phyloP scores from a whole-genome alignment of 2,113 vertebrate genomes.

The Neolamprologus fasciatus region DNA sequence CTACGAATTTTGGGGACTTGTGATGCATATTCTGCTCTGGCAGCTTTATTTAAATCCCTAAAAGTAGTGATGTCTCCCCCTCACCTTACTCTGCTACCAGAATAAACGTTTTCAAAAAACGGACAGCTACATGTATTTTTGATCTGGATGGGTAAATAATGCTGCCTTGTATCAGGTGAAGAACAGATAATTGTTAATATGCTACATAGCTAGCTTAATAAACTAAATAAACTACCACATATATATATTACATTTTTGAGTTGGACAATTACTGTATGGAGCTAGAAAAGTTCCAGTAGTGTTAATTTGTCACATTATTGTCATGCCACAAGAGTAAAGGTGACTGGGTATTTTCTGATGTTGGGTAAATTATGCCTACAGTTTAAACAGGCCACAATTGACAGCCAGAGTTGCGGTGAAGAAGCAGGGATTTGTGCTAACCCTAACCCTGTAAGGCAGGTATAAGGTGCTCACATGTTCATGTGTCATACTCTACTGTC shows the following conservation, averaged over 20 bases:
- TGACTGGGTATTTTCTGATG: background rate
- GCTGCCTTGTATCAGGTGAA: background rate
- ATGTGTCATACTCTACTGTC: too few species aligned
- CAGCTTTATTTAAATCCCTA: background rate
- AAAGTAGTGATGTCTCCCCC: background rate
- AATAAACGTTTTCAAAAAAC: background rate
- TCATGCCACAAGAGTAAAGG: background rate
- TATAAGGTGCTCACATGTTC: too few species aligned
- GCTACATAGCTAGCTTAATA: background rate
- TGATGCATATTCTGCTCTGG: background rate
- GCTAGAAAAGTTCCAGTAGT: background rate
- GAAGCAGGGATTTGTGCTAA: too few species aligned
- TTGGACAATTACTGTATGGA: background rate
- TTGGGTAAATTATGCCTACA: background rate
- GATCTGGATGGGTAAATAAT: background rate
- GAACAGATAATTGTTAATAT: background rate
- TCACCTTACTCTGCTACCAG: background rate
- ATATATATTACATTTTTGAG: background rate
- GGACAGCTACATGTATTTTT: background rate
- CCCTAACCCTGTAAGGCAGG: too few species aligned
- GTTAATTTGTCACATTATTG: background rate
- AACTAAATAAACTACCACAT: background rate
- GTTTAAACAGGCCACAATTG: too few species aligned
- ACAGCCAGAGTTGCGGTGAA: too few species aligned
- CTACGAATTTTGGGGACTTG: background rate